These are phyloP conservation scores for Popillia japonica DNA, from an alignment of 1,140 invertebrate genomes.

Conservation along the genomic window DNA sequence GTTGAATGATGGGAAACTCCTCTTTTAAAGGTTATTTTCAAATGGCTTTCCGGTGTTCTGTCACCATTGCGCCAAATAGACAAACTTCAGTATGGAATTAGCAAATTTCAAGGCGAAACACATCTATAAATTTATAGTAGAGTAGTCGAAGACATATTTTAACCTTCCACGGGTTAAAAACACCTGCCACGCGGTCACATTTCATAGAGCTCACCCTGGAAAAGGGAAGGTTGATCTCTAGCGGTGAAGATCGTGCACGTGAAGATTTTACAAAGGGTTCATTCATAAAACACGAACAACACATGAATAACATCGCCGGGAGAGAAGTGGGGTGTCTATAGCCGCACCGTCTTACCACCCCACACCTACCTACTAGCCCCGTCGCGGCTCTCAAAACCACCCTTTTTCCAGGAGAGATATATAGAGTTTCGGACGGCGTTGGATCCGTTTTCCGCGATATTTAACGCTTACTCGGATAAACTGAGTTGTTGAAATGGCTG, in stretches of 20 bases:
- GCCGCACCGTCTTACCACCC: no score
- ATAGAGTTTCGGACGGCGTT: slow-evolving; percentile 40
- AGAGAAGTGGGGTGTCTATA: slow-evolving; percentile 40
- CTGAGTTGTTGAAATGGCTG: slow-evolving; percentile 52
- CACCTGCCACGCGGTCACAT: slow-evolving; percentile 24
- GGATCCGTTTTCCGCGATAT: slow-evolving; percentile 49
- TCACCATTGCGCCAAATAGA: not conserved
- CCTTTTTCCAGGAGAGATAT: slow-evolving; percentile 27
- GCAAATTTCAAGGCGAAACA: not conserved
- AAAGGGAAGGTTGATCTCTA: slow-evolving; percentile 23
- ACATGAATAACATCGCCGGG: slow-evolving; percentile 59
- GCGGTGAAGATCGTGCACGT: slow-evolving; percentile 55
- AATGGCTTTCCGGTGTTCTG: no score
- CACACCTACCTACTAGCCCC: no score
- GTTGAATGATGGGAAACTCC: no score
- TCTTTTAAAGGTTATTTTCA: no score
- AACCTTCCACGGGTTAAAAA: not conserved
- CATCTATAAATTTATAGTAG: not conserved
- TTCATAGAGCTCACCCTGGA: not conserved
- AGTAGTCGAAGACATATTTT: slow-evolving; percentile 11
- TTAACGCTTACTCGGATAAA: slow-evolving; percentile 50
- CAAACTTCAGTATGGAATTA: no score
- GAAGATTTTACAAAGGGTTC: slow-evolving; percentile 59
- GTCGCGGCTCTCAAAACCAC: not conserved
- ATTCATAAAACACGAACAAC: slow-evolving; percentile 61